Evolutionary conservation across 2,888 invertebrate genomes (phyloP), one percentile per base, ranked within the genome.

Genomic region (Ophraella communa): DNA sequence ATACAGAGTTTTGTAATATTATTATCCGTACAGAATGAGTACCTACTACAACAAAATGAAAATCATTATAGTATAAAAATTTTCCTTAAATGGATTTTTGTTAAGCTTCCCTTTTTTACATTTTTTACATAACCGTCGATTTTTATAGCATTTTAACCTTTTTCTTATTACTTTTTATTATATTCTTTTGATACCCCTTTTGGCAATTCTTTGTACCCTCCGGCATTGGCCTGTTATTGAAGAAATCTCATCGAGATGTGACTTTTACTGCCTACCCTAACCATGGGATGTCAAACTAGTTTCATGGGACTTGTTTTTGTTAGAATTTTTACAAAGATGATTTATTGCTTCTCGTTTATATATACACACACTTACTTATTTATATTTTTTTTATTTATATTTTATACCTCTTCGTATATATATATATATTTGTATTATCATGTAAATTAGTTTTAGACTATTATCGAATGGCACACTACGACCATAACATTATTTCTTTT

Each of bases 201-300:
- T 27, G 4, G 7, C 2, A 27, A 21, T 21, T 23, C 21, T 23
- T 3, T 11, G n/a, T 20, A 14, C 20, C n/a, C 27, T 49, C 21
- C 10, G 49, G n/a, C 24, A 23, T 10, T 49, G 49, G n/a, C 52
- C 30, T 17, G 20, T 52, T 55, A 54, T 42, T 64, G 35, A 47
- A 59, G 52, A 44, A 35, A 42, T 49, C 30, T 39, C 51, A 59
- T 54, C 59, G 64, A 54, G 49, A 49, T 18, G 27, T 66, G 60
- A 66, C 65, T 68, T 67, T 67, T 66, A 67, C 67, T 67, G 53
- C 67, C 64, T n/a, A 67, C 68, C 67, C 69, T 68, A 65, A 63
- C 69, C 69, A 67, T 72, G 65, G 69, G 69, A 71, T 62, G 65
- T 71, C 71, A 59, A 52, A 51, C 56, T 55, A n/a, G 56, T 62